phyloP scores from a whole-genome alignment of 2,888 invertebrate species.

The Molanna angustata region DNA sequence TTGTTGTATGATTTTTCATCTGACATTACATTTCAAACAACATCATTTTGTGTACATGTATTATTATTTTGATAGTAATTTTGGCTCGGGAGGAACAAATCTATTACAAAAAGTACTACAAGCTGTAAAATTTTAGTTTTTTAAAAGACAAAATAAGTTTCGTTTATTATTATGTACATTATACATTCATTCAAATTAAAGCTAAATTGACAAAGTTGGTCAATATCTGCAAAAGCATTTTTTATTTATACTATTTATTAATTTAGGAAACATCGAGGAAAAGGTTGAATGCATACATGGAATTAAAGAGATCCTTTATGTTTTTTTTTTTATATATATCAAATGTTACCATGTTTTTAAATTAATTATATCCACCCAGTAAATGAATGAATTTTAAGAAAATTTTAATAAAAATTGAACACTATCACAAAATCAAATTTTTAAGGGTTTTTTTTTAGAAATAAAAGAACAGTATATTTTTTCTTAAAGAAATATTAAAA shows the following conservation, averaged over 20 bases:
- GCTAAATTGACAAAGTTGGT: slow-evolving; percentile 7
- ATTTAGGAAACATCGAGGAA: background rate
- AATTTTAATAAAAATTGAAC: too few relatives aligned
- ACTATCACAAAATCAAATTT: too few relatives aligned
- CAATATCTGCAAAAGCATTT: background rate
- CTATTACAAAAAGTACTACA: slow-evolving; percentile 13
- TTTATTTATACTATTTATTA: background rate
- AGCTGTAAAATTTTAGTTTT: slow-evolving; percentile 4
- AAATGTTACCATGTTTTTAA: background rate
- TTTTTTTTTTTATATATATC: slow-evolving; percentile 2
- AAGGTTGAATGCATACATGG: background rate
- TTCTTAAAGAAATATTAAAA: too few relatives aligned
- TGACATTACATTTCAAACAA: too few relatives aligned
- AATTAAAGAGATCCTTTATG: background rate
- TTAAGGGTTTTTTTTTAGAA: too few relatives aligned
- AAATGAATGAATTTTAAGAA: too few relatives aligned
- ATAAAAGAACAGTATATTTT: too few relatives aligned
- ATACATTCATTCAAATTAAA: slow-evolving; percentile 20
- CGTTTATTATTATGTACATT: too few relatives aligned
- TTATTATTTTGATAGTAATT: too few relatives aligned
- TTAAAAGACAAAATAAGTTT: background rate
- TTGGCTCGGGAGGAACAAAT: slow-evolving; percentile 17
- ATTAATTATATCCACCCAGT: background rate
- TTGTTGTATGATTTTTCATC: too few relatives aligned
- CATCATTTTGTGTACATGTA: too few relatives aligned